These are phyloP conservation scores for Acropora tenuis DNA, from an alignment of 64 coral and sea anemone species.

Conservation along the genomic window DNA sequence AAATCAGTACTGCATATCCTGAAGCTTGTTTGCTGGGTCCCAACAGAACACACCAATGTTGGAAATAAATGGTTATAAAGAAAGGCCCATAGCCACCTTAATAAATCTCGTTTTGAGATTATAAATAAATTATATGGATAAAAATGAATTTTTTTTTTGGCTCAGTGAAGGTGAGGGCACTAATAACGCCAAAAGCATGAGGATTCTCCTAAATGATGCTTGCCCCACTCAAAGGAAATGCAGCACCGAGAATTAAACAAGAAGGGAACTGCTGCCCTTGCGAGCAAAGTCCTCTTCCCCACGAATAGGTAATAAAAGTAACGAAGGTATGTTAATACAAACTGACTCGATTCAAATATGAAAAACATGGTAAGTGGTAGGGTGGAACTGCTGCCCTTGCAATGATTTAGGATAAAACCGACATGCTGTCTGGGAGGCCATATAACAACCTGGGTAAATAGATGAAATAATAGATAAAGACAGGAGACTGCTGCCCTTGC, in stretches of 20 bases:
- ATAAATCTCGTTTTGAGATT: neutral
- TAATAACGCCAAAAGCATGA: neutral
- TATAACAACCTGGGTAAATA: neutral
- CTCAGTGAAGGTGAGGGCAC: neutral
- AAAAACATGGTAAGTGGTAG: too few relatives aligned
- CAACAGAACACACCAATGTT: neutral
- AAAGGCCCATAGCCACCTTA: constrained; percentile 16
- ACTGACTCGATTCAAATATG: neutral
- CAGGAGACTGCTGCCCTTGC: constrained; percentile 14
- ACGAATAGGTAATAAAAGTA: neutral
- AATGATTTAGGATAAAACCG: neutral
- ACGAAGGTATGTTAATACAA: neutral
- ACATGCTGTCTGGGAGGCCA: neutral
- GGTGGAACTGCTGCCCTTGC: too few relatives aligned
- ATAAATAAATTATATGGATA: neutral
- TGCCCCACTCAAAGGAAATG: constrained; percentile 21
- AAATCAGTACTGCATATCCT: constrained; percentile 10
- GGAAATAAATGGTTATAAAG: constrained; percentile 13
- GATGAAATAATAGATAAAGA: neutral
- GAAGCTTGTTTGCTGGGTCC: constrained; percentile 15
- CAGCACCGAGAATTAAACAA: neutral
- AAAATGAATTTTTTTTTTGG: neutral
- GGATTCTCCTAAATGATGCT: neutral
- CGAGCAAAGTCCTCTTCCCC: neutral
- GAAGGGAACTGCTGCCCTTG: constrained; percentile 16